Base-by-base conservation (phyloP, 23 tunicate species). In the Ciona savignyi region DNA sequence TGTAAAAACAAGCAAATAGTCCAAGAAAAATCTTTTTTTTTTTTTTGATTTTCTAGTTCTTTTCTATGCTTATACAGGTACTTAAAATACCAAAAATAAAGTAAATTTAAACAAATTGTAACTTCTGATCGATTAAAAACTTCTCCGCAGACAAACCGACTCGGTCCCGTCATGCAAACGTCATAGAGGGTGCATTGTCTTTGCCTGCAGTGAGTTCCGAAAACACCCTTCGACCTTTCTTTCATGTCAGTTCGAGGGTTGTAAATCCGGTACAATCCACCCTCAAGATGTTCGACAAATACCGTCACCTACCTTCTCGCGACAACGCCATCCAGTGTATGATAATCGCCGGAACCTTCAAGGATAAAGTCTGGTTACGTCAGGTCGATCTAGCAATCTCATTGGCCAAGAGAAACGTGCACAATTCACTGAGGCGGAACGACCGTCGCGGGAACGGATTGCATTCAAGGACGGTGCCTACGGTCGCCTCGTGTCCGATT, bases 291-390 rank as follows among this genome's bases (percentile, higher is more conserved):
- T 86, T 86, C 74, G 82, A 80, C 27, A 86, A 86, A 21, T 86
- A 86, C 49, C 70, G 94, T 25, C 74, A 72, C 27, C 75, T 80
- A 78, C 51, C 30, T 35, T 70, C 86, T 2, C 73, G 94, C 4
- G 86, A 86, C 33, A 80, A 68, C 82, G 94, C 94, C 66, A 86
- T 81, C 51, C 94, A 86, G 77, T 86, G 94, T 65, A 86, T 86
- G 94, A 86, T 78, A 30, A 77, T 86, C 61, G 86, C 94, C 21
- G 67, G 94, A 27, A 86, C 94, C 4, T 86, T 86, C 67, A 86
- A 86, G 33, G 94, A 86, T 73, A 86, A 80, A 78, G 85, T 86
- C 3, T 86, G 94, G 94, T 74, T 86, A 4, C 74, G 94, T 3
- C 94, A 86, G 64, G 94, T 81, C 2, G 94, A 86, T 60, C 60